Base-by-base conservation (phyloP, 2,797 vertebrate species). In the Amniataba percoides region DNA sequence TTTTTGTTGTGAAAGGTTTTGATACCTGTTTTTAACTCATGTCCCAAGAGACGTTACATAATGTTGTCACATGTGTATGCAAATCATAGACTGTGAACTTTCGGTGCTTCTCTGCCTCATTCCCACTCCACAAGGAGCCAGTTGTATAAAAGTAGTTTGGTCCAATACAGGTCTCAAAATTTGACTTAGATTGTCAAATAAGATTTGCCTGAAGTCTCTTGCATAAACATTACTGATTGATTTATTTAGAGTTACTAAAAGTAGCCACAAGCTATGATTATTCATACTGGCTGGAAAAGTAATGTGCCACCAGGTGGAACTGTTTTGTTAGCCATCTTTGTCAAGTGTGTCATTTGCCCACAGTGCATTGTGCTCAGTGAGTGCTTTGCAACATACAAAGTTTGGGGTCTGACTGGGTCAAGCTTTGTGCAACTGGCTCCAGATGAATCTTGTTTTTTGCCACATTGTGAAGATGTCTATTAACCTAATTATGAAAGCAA, bases 61-160 rank as follows among this genome's bases (percentile, higher is more conserved):
- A 34, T 56, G 6, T 69, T 58, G 60, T 63, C 12, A 66, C n/a
- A 36, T 3, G 5, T 69, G 12, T 68, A 31, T 77, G 66, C 48
- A 72, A n/a, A 57, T 60, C 48, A 27, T 49, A 2, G 16, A 59
- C 31, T 61, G 10, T 74, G 55, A 80, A 71, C 18, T 59, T 2
- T 55, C 53, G 77, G 75, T 89, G 84, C 81, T 84, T 42, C 34
- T 49, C 2, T 39, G 2, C 51, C 8, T 58, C 63, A 18, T 61
- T 61, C 10, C 13, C 8, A 0, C 48, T 25, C 7, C 4, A 55
- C 25, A n/a, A 49, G 9, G 21, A 82, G 58, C 8, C 58, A 31
- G 52, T 31, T 87, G 25, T 71, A 78, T 64, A 18, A 31, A 52
- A 60, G 6, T 36, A 58, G 8, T 31, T 16, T 36, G 53, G 8